Evolutionary conservation across 2,113 vertebrate species (phyloP).

Genomic region (Microtus richardsoni): DNA sequence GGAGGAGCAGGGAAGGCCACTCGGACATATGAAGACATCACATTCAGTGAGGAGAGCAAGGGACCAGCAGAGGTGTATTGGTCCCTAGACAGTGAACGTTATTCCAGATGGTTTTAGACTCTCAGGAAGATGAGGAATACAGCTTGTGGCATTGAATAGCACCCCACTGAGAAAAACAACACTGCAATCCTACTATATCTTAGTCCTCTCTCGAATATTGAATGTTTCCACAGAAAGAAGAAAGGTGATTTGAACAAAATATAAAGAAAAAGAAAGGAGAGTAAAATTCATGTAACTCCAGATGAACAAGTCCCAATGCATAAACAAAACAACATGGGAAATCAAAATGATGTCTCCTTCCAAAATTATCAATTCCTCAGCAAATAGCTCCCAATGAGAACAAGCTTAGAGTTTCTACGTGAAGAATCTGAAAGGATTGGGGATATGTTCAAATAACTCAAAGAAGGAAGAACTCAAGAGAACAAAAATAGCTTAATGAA

Average conservation of each 20-base stretch:
- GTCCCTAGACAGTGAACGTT: background rate
- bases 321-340: background rate
- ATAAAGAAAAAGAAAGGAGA: background rate
- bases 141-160: background rate
- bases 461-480: background rate
- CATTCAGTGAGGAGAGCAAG: background rate
- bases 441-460: background rate
- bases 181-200: background rate
- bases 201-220: background rate
- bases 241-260: background rate
- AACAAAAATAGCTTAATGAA: background rate
- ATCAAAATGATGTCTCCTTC: background rate
- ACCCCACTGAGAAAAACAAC: background rate
- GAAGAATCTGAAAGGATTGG: background rate
- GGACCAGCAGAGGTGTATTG: background rate
- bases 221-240: background rate
- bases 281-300: background rate
- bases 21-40: background rate
- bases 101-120: background rate
- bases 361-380: background rate
- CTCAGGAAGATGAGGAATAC: background rate
- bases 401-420: background rate
- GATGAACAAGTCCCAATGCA: background rate
- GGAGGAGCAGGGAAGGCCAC: background rate
- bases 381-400: background rate